Evolutionary conservation across 2,797 vertebrate genomes (phyloP), one percentile per base, ranked within the genome.

Genomic region (Falco biarmicus): DNA sequence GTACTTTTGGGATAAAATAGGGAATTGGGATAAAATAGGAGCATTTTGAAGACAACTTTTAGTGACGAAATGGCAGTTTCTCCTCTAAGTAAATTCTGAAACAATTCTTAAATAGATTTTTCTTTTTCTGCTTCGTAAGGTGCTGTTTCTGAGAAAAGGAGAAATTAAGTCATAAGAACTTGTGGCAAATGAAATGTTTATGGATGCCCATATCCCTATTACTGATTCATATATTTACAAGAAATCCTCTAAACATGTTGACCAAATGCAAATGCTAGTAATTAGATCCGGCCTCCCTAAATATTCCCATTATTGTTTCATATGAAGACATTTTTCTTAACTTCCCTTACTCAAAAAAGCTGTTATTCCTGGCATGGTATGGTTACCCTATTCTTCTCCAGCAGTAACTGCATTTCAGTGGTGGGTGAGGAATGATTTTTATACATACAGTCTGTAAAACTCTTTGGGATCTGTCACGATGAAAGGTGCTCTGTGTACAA

Each of bases 301-400:
- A 78, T 70, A 95, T 89, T 95, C 83, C 85, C 91, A 96, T 93
- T 90, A 90, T 96, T 93, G 89, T 94, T 96, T 94, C 70, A 84
- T 28, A 91, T 4, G n/a, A 87, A 77, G 66, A 87, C 29, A 63
- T 79, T 90, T 87, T 91, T 84, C 60, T 82, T 87, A 63, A 89
- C 76, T 89, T 94, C 66, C 19, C 48, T 81, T 90, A 51, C 86
- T 79, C 84, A 86, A 83, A 96, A 94, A 88, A 95, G 87, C 83
- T 96, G 91, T 88, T 95, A 86, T 94, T 96, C 18, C 92, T 93
- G 92, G 92, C 80, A 94, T 65, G 28, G 41, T 47, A 77, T 45
- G 29, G 70, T 57, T 86, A 90, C 24, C 7, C 83, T 96, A 92
- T 92, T 93, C 85, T 91, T 94, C 65, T 93, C 59, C 57, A 93